These are phyloP conservation scores for Drosophila neonasuta DNA, from an alignment of 2,888 invertebrate genomes.

Conservation along the genomic window DNA sequence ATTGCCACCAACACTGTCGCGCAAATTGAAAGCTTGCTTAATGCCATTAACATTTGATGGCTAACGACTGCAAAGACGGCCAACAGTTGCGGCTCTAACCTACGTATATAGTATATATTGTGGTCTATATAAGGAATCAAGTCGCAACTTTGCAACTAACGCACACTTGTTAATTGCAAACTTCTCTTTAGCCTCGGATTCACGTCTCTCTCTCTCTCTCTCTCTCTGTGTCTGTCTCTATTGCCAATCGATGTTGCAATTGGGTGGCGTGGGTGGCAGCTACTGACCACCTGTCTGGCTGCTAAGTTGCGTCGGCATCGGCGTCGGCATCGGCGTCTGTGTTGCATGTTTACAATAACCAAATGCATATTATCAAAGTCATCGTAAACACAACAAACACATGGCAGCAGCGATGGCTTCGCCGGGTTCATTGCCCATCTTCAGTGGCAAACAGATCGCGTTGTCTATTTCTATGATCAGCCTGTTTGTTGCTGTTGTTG, in stretches of 20 bases:
- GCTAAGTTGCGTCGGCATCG: background rate
- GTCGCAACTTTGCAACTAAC: conserved; percentile 26
- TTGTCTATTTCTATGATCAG: conserved; percentile 3
- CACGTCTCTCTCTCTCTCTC: background rate
- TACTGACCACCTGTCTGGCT: conserved; percentile 10
- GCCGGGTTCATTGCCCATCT: conserved; percentile 24
- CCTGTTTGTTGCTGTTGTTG: background rate
- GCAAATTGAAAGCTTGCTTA: conserved; percentile 71
- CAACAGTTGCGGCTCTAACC: conserved; percentile 20
- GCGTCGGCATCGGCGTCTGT: background rate
- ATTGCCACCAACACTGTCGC: conserved; percentile 54
- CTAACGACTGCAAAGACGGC: conserved; percentile 55
- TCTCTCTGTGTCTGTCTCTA: background rate
- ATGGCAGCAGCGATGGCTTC: background rate
- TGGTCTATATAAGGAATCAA: conserved; percentile 34
- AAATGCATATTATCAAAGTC: conserved; percentile 7
- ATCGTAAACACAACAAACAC: conserved; percentile 10
- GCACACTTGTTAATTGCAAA: conserved; percentile 41
- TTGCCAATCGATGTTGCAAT: conserved; percentile 16
- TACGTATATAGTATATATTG: background rate
- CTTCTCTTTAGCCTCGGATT: background rate
- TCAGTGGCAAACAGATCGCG: conserved; percentile 18
- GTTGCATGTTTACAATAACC: conserved; percentile 20
- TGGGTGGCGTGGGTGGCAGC: conserved; percentile 1
- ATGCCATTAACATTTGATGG: conserved; percentile 74